Conservation (phyloP, 2,113 vertebrate genomes). For the Struthio camelus region DNA sequence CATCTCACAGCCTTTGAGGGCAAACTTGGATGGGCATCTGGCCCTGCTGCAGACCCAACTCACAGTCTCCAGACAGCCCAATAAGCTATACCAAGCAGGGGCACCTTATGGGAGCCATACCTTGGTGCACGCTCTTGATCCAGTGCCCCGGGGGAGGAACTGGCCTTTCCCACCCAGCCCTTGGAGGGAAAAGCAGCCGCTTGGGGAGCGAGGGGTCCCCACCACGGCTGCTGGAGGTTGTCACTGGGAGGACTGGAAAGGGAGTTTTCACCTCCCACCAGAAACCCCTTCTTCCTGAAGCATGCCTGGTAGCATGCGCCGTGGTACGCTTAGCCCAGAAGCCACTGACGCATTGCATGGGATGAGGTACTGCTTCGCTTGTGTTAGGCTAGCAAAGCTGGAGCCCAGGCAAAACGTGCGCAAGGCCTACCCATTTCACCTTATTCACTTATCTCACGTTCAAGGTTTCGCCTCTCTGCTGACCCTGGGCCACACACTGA, state of each 20-base stretch:
- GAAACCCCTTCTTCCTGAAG: not conserved
- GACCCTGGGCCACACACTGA: fast-evolving
- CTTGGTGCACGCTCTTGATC: too few relatives aligned
- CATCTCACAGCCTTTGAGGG: not conserved
- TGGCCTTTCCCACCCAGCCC: fast-evolving
- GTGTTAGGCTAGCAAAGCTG: not conserved
- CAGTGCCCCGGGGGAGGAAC: not conserved
- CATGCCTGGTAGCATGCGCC: not conserved
- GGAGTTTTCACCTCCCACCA: not conserved
- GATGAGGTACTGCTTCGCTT: not conserved
- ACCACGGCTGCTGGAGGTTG: fast-evolving
- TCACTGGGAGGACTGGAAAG: not conserved
- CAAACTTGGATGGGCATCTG: not conserved
- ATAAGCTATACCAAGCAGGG: not conserved
- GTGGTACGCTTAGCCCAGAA: not conserved
- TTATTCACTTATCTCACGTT: not conserved
- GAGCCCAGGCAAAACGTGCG: not conserved
- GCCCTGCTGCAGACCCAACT: too few relatives aligned
- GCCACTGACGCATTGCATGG: fast-evolving
- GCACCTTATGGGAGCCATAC: not conserved
- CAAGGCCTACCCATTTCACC: not conserved
- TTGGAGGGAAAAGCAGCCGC: not conserved
- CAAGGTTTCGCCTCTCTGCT: fast-evolving
- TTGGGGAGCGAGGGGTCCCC: too few relatives aligned
- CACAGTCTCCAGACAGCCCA: not conserved